phyloP scores from a whole-genome alignment of 2,888 invertebrate genomes.

The Polydesmus complanatus region DNA sequence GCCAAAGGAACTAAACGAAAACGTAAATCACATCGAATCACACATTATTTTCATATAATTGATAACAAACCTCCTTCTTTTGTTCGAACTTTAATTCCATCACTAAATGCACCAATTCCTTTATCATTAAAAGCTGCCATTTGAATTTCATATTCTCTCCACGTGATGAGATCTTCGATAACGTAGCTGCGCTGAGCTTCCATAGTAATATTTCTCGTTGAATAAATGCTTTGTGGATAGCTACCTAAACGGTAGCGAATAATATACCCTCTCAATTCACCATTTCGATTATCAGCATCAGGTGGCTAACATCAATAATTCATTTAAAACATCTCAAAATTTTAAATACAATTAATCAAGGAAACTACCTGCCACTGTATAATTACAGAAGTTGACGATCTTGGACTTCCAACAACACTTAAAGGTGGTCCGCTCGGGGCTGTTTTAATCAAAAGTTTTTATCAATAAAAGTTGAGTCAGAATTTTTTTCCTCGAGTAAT shows the following conservation, averaged over 20 bases:
- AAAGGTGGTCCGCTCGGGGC: slow-evolving; percentile 93
- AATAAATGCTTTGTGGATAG: slow-evolving; percentile 80
- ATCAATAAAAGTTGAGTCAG: no score
- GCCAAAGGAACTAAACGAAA: slow-evolving; percentile 59
- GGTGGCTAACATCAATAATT: slow-evolving; percentile 49
- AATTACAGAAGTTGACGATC: slow-evolving; percentile 87
- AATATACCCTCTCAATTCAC: slow-evolving; percentile 83
- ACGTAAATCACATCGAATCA: slow-evolving; percentile 3
- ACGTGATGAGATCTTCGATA: slow-evolving; percentile 84
- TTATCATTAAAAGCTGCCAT: slow-evolving; percentile 95
- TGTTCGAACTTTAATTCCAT: slow-evolving; percentile 82
- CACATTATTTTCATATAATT: neutral
- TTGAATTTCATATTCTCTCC: slow-evolving; percentile 93
- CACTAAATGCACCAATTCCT: slow-evolving; percentile 84
- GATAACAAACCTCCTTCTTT: slow-evolving; percentile 58
- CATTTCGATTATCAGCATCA: slow-evolving; percentile 84
- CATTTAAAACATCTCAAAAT: neutral
- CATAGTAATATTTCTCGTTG: slow-evolving; percentile 77
- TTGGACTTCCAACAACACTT: slow-evolving; percentile 85
- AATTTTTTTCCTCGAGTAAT: slow-evolving; percentile 16
- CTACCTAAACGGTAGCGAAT: slow-evolving; percentile 81
- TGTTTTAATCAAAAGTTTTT: no score
- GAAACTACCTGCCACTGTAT: slow-evolving; percentile 64
- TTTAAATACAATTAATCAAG: neutral
- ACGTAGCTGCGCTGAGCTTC: slow-evolving; percentile 80